Evolutionary conservation across 1,140 invertebrate species (phyloP), one percentile per base, ranked within the genome.

Genomic region (Limonius californicus): DNA sequence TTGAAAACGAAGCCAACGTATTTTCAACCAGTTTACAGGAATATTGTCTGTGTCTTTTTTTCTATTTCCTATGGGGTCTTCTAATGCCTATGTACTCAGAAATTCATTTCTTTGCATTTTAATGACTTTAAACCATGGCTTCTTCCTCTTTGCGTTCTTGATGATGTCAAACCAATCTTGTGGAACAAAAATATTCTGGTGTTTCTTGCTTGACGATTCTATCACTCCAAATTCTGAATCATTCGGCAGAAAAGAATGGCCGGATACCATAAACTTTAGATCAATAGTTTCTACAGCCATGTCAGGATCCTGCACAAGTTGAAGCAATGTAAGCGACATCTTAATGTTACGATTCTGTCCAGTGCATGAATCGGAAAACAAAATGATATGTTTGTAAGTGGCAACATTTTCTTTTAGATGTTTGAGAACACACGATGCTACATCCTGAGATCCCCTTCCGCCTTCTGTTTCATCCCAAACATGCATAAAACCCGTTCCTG

Each of bases 391-490:
- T 11, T 53, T 8, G 19, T 53, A 8, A 53, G 11, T 53, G 19
- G 9, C 47, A 16, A 16, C 47, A 16, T 12, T 15, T 16, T 20
- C 9, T 11, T 53, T 53, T 2, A 53, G 16, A 16, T 15, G 47
- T 53, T 53, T 53, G 2, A 53, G 3, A 1, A 53, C 12, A 53
- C 47, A 53, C 1, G 47, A 9, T 6, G 47, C 47, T 16, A 53
- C 21, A 53, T 23, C 47, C 16, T 23, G 21, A 16, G 47, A 20
- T 15, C 47, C 47, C 6, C 47, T 14, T 16, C 16, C 21, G n/a
- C 47, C 16, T 53, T 53, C 47, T 18, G 47, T 53, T 15, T 53
- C 47, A 53, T 53, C 21, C 8, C 16, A 53, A 9, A 53, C 16
- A 16, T 19, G 14, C 47, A 53, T 53, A 18, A 16, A 53, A 11